A percentile compares a stretch with the other conserved stretches of the same genome.
phyloP scores from a whole-genome alignment of 2,888 invertebrate species.

The Lycaena phlaeas region DNA sequence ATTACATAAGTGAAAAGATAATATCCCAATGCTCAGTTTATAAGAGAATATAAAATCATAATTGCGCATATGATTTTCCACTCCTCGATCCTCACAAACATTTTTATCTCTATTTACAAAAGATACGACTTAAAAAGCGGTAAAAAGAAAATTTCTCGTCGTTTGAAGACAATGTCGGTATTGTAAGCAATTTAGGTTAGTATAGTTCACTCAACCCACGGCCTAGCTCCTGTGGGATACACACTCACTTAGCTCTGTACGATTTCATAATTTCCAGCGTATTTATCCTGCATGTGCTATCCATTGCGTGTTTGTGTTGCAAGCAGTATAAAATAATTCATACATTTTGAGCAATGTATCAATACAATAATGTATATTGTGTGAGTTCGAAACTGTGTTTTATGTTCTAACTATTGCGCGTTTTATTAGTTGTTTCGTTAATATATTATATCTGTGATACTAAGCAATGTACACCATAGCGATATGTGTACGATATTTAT shows the following conservation, averaged over 20 bases:
- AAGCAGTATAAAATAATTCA: no score
- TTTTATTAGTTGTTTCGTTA: constrained; percentile 10
- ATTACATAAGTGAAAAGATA: neutral
- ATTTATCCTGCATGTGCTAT: no score
- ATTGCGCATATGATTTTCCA: neutral
- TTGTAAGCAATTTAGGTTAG: constrained; percentile 63
- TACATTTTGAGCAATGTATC: no score
- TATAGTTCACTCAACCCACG: constrained; percentile 61
- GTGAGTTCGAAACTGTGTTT: neutral
- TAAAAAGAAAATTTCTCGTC: constrained; percentile 43
- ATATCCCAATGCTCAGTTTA: no score
- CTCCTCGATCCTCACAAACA: constrained; percentile 13
- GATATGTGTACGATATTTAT: constrained; percentile 1
- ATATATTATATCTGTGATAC: neutral
- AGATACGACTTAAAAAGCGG: constrained; percentile 31
- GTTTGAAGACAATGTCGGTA: constrained; percentile 48
- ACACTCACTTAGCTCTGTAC: no score
- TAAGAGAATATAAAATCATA: neutral
- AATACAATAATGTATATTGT: constrained; percentile 32
- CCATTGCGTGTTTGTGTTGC: no score
- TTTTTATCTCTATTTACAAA: constrained; percentile 36
- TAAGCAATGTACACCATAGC: constrained; percentile 25
- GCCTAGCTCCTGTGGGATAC: constrained; percentile 57
- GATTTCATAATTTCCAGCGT: no score
- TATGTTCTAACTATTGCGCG: constrained; percentile 26